A percentile compares a stretch with the other conserved stretches of the same genome.
Conservation (phyloP, 1,140 invertebrate species). For the Ctenoplectra terminalis region DNA sequence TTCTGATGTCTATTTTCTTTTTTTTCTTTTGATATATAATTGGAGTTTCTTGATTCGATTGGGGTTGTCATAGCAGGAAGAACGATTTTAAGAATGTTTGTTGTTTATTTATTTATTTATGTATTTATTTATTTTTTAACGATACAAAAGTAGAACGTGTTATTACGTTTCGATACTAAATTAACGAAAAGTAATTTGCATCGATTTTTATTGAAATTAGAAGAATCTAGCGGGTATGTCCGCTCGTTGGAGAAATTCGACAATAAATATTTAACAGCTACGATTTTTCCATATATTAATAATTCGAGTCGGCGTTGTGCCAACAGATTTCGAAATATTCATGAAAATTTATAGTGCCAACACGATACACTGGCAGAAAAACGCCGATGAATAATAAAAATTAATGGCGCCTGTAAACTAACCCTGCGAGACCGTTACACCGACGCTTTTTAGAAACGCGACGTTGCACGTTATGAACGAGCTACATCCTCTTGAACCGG, state of each 20-base stretch:
- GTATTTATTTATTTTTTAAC: too few species aligned
- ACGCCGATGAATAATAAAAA: constrained; percentile 29
- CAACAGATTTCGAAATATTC: constrained; percentile 18
- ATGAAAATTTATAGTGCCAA: constrained; percentile 20
- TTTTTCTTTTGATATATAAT: too few species aligned
- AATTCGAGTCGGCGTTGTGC: not conserved
- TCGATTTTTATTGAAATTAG: not conserved
- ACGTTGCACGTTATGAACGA: not conserved
- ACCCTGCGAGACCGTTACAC: not conserved
- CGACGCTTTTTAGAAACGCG: not conserved
- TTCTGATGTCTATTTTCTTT: not conserved
- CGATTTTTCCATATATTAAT: constrained; percentile 20
- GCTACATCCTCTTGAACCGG: not conserved
- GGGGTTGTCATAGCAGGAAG: not conserved
- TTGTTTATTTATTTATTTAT: too few species aligned
- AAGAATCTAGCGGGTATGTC: not conserved
- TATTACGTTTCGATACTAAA: not conserved
- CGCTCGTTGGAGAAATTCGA: too few species aligned
- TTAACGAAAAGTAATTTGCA: not conserved
- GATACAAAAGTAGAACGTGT: not conserved
- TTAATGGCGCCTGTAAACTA: constrained; percentile 18
- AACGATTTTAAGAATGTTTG: too few species aligned
- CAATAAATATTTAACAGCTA: constrained; percentile 17
- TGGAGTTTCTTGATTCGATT: not conserved
- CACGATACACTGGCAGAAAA: not conserved